Evolutionary conservation across 1,140 invertebrate species (phyloP).

Genomic region (Lanistes nyassanus): DNA sequence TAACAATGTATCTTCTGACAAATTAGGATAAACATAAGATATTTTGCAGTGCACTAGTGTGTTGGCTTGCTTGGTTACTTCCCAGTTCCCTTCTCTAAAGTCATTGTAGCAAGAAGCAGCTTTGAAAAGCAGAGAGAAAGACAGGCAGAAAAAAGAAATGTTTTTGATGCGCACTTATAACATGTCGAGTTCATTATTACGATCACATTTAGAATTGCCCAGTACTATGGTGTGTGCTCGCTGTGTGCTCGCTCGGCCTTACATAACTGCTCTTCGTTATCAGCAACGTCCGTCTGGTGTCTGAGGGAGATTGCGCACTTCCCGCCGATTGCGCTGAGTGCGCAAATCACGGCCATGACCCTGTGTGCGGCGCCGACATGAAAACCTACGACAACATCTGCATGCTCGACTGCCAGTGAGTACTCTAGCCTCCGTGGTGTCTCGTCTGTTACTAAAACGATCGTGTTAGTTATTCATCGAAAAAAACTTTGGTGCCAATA

Average conservation of each 20-base stretch:
- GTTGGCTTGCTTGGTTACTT: too few relatives aligned
- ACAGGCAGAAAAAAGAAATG: too few relatives aligned
- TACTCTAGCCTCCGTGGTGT: background rate
- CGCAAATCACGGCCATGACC: constrained; percentile 9
- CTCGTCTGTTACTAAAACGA: background rate
- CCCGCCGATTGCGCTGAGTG: background rate
- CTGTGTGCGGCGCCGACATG: constrained; percentile 82
- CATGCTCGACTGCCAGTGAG: constrained; percentile 70
- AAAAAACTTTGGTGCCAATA: background rate
- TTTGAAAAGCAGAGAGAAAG: too few relatives aligned
- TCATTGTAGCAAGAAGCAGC: too few relatives aligned
- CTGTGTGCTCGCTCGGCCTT: too few relatives aligned
- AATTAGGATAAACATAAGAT: background rate
- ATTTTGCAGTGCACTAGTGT: too few relatives aligned
- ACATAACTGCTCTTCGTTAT: background rate
- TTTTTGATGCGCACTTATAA: too few relatives aligned
- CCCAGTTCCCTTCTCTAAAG: too few relatives aligned
- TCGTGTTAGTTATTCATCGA: background rate
- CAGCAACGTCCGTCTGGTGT: background rate
- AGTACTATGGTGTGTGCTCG: too few relatives aligned
- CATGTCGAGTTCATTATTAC: too few relatives aligned
- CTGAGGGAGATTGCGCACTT: background rate
- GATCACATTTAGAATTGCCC: too few relatives aligned
- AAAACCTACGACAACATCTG: constrained; percentile 81
- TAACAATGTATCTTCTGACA: background rate